Evolutionary conservation across 1,140 invertebrate genomes (phyloP), one percentile per base, ranked within the genome.

Genomic region (Contarinia nasturtii): DNA sequence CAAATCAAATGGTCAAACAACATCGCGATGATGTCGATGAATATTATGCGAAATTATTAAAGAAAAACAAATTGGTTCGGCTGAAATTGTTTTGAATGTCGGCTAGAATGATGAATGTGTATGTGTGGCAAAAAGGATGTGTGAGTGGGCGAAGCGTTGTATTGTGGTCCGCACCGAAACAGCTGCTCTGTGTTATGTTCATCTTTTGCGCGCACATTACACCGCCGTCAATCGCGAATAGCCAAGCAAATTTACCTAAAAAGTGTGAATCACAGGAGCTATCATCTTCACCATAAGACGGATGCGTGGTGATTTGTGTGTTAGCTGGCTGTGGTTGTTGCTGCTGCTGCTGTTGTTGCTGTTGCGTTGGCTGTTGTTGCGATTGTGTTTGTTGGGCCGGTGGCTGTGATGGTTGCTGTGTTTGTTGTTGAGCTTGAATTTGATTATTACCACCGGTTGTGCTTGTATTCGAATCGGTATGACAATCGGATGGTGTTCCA

Each of bases 401-500:
- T 27, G 27, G 27, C 27, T 27, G 27, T 27, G 27, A 38, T n/a
- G 17, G 12, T 38, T 38, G 20, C 14, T 12, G n/a, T 47, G 46
- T 36, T 45, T 21, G 43, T 34, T 33, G 45, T 47, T 49, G 50
- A 22, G 34, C 48, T 44, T 36, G 47, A 8, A 40, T 17, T 21
- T 38, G 14, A 44, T 33, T 37, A 38, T 18, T 33, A 14, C 41
- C 48, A 36, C 38, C 21, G 36, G 53, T 52, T 42, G 57, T 46
- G 21, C 49, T 48, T 12, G 46, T 15, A 44, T 50, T 47, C 18
- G 49, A 50, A 40, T 49, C 48, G 2, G 48, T 49, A 42, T 40
- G 48, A 37, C 48, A 49, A 34, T 49, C 48, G 7, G 48, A 49
- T 41, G 48, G 44, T 42, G 47, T 50, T 20, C 49, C 34, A 47